Evolutionary conservation across 2,797 vertebrate species (phyloP).

Genomic region (Pteropus rufus): DNA sequence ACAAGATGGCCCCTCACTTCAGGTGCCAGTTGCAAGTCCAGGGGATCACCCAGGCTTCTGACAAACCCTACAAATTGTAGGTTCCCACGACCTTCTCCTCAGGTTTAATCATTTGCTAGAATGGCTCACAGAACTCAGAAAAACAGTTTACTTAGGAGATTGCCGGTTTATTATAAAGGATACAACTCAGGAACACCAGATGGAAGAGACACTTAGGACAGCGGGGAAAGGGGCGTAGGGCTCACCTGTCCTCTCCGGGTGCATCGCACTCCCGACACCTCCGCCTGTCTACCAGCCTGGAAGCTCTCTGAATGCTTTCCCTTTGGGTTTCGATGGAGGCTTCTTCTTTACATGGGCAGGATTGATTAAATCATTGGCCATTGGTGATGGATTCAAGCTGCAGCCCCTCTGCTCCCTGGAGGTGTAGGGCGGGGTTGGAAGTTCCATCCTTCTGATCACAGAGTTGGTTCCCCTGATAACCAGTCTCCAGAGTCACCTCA

Average conservation of each 20-base stretch:
- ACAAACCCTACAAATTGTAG: neutral
- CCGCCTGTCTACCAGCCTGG: neutral
- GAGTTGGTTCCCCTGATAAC: neutral
- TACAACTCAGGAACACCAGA: neutral
- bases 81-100: neutral
- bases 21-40: neutral
- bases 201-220: neutral
- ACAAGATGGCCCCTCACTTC: neutral
- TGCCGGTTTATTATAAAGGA: neutral
- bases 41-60: neutral
- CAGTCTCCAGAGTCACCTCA: neutral
- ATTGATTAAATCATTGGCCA: neutral
- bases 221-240: neutral
- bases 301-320: neutral
- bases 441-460: neutral
- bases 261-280: accelerated
- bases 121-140: neutral
- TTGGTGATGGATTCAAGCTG: neutral
- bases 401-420: neutral
- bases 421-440: neutral
- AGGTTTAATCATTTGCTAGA: neutral
- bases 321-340: neutral
- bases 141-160: neutral
- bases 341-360: neutral
- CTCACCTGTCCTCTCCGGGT: neutral